phyloP scores from a whole-genome alignment of 2,797 vertebrate species.

The Naso thynnoides region DNA sequence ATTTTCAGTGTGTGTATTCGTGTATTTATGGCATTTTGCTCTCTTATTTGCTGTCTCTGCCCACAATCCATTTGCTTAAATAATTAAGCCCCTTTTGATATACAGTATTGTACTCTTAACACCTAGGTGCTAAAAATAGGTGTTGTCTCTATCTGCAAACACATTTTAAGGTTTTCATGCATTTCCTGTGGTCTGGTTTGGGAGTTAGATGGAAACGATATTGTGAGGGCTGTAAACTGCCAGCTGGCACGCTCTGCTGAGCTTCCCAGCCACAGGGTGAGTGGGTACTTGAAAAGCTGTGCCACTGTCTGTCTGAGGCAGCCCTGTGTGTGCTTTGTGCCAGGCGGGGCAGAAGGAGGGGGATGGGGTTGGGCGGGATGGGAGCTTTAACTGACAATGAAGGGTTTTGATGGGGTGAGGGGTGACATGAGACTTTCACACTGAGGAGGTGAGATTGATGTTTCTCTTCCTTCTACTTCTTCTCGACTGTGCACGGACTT shows the following conservation, averaged over 20 bases:
- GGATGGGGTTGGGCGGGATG: neutral
- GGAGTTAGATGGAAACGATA: constrained; percentile 49
- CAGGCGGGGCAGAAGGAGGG: constrained; percentile 49
- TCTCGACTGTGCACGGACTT: constrained; percentile 11
- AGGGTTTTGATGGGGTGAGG: constrained; percentile 55
- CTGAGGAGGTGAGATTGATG: constrained; percentile 38
- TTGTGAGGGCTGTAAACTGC: constrained; percentile 56
- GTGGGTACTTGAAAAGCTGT: constrained; percentile 72
- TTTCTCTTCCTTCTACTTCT: constrained; percentile 24
- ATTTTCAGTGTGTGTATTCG: neutral
- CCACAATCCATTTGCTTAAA: constrained; percentile 32
- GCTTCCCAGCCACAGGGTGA: constrained; percentile 70
- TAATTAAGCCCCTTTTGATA: constrained; percentile 38
- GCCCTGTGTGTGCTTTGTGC: constrained; percentile 66
- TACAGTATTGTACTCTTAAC: constrained; percentile 19
- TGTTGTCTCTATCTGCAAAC: constrained; percentile 41
- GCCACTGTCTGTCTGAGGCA: constrained; percentile 67
- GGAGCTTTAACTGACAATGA: constrained; percentile 60
- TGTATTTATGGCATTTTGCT: neutral
- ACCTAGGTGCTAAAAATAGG: constrained; percentile 51
- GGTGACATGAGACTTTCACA: constrained; percentile 48
- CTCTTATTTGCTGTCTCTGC: constrained; percentile 5
- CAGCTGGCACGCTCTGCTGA: constrained; percentile 69
- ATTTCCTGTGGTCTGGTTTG: constrained; percentile 53
- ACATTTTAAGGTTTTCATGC: constrained; percentile 38